Evolutionary conservation across 2,888 invertebrate species (phyloP), one percentile per base, ranked within the genome.

Genomic region (Limnephilus auricula): DNA sequence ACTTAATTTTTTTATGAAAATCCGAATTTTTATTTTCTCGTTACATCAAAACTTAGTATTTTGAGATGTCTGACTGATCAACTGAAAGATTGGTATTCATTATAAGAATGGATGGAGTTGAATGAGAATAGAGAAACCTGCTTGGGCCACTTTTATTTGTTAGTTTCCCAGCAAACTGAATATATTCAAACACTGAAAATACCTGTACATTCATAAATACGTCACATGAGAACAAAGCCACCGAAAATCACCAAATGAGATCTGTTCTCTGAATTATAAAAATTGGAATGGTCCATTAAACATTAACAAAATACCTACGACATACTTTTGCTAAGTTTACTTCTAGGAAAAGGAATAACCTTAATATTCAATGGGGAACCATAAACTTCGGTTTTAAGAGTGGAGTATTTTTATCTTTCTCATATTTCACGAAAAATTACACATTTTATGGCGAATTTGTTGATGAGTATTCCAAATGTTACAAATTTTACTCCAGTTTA

Each of bases 321-420:
- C 65, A 80, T 32, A 13, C 32, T 32, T n/a, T 80, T 31, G 25
- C 15, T 87, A 18, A 13, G 80, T 32, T 80, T 31, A 32, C 9
- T 87, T 87, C 87, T 87, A 50, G 87, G 87, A 87, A 87, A 65
- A 32, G 2, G 1, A 87, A 87, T 87, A 87, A 87, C 87, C 85
- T 87, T 50, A 87, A 65, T 87, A 87, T 87, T 50, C 87, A 45
- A 87, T 87, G 45, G 15, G 13, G 18, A 34, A 34, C 87, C 30
- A 50, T 65, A 32, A 50, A 31, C 45, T 25, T 65, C n/a, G n/a
- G 25, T n/a, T 50, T 45, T 78, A 30, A 37, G 84, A 87, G 87
- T 87, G 65, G 87, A 6, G 34, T 10, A 4, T n/a, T 85, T 40
- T 40, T n/a, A n/a, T 40, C 85, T 85, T 85, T 85, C 40, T 37